Conservation (phyloP, 2,113 vertebrate genomes). For the Scytalopus superciliaris region DNA sequence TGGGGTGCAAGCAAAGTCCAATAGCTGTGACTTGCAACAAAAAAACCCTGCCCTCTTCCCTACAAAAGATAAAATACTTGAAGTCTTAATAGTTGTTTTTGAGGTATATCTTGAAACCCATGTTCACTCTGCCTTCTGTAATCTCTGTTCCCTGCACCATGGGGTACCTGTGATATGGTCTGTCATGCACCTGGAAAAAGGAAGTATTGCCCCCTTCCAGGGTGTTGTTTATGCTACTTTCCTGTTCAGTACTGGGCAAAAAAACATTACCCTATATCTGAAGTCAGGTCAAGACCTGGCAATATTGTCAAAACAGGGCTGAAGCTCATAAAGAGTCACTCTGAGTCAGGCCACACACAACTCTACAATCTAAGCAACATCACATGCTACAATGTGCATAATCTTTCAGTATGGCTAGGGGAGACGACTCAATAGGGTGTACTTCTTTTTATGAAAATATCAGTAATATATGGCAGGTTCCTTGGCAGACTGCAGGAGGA, state of each 20-base stretch:
- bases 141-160: neutral
- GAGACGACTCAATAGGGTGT: neutral
- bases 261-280: neutral
- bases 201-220: neutral
- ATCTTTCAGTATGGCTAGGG: neutral
- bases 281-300: neutral
- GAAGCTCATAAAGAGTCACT: neutral
- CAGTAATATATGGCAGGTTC: neutral
- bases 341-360: neutral
- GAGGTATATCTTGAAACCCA: neutral
- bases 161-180: neutral
- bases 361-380: neutral
- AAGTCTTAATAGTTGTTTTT: neutral
- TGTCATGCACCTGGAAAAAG: neutral
- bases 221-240: neutral
- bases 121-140: neutral
- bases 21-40: slow-evolving; percentile 5
- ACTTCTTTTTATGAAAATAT: neutral
- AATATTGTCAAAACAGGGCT: neutral
- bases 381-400: neutral
- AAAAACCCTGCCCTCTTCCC: neutral
- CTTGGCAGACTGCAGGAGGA: neutral
- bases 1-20: neutral
- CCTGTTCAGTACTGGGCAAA: neutral
- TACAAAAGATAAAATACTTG: neutral